Conservation (phyloP, 1,140 invertebrate species). For the Stenopsyche tienmushanensis region DNA sequence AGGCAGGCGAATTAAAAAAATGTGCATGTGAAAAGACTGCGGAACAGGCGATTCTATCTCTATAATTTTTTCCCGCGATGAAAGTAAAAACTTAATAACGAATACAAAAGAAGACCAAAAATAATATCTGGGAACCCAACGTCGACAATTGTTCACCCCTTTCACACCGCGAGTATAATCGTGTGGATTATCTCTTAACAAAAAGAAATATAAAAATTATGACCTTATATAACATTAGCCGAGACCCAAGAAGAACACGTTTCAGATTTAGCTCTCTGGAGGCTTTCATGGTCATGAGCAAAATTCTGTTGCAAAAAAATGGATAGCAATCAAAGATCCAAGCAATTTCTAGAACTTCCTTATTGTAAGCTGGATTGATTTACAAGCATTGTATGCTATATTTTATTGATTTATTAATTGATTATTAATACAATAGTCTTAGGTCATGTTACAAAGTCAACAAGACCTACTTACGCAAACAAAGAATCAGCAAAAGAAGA, state of each 20-base stretch:
- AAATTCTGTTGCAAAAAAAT: too few relatives aligned
- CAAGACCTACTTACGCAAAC: too few relatives aligned
- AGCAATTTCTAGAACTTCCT: too few relatives aligned
- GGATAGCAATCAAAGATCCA: too few relatives aligned
- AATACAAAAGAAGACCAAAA: neutral
- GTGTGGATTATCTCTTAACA: neutral
- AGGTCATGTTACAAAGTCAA: too few relatives aligned
- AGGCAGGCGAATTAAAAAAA: neutral
- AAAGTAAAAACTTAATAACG: neutral
- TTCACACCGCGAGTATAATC: slow-evolving; percentile 2
- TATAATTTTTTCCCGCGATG: neutral
- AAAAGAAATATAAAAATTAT: neutral
- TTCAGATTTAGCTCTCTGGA: neutral
- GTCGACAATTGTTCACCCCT: slow-evolving; percentile 17
- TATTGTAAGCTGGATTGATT: too few relatives aligned
- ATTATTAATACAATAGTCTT: too few relatives aligned
- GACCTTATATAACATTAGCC: neutral
- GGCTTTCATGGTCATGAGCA: too few relatives aligned
- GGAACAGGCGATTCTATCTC: neutral
- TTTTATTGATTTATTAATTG: too few relatives aligned
- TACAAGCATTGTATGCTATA: too few relatives aligned
- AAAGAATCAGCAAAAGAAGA: too few relatives aligned
- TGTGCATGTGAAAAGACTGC: neutral
- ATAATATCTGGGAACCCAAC: slow-evolving; percentile 23
- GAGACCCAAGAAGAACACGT: neutral